Base-by-base conservation (phyloP, 2,888 invertebrate genomes). In the Zhengitettix transpicula region DNA sequence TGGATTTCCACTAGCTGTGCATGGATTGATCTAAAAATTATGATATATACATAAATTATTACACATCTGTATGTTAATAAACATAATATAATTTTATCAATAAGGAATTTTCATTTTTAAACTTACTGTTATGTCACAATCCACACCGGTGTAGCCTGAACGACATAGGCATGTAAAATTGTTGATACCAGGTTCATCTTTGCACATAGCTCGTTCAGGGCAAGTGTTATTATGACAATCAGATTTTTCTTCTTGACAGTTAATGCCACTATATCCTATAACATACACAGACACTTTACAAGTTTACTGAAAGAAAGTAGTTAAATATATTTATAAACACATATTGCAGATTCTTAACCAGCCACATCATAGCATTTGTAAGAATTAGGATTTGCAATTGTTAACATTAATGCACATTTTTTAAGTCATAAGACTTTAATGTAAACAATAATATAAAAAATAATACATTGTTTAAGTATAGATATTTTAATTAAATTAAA, bases 141-240 rank as follows among this genome's bases (percentile, higher is more conserved):
- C 89, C 60, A 85, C 79, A 51, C 97, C 98, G 16, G 95, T 93
- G 70, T 95, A 98, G 58, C 97, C 97, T 64, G 91, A 86, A 69
- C 94, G 79, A 70, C 98, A 98, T 11, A 97, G 77, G 70, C 98
- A 98, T 1, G 93, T 92, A 68, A 84, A 87, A 69, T 94, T 94
- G 67, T 88, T 89, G 66, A 81, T 83, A 61, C 89, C 92, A 17
- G 88, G 94, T 73, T 87, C 90, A 72, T 97, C 93, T 75, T 96
- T 95, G 73, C 98, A 98, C 90, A 95, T 94, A 7, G 96, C 96
- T 68, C 94, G 79, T 70, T 94, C 95, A 1, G 93, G 92, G 67
- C 98, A 98, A 0, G 96, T 91, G 63, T 90, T 88, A 69, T 87
- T 88, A 66, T 78, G 78, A 70, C 94, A 96, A 68, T 96, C 93